Base-by-base conservation (phyloP, 2,888 invertebrate genomes). In the Chymomyza caudatula region DNA sequence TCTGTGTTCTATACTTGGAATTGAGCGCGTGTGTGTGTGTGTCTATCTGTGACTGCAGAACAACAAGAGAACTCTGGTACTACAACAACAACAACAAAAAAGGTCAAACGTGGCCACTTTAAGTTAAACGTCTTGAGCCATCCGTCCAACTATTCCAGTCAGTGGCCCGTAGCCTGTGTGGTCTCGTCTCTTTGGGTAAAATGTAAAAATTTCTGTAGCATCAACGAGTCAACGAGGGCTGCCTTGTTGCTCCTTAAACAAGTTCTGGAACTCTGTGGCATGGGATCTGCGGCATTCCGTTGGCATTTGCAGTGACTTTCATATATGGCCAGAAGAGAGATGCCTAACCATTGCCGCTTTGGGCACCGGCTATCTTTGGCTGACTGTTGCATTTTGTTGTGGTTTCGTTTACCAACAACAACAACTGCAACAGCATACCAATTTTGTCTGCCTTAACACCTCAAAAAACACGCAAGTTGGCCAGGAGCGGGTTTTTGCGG, bases 51-150 rank as follows among this genome's bases (percentile, higher is more conserved):
- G 51, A 67, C 60, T 68, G 65, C 65, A 29, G 25, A 54, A 15
- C 42, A 64, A 61, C 56, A 53, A 53, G 11, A 37, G 8, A 29
- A 29, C 5, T 29, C 11, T 29, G 29, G 4, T 29, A 29, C 11
- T 51, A 49, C 47, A 57, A 19, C 19, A 61, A 54, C 49, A 55
- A 11, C 57, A 20, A 13, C 63, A 53, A 78, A 78, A 84, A 86
- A 84, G 86, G 86, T 84, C 82, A 86, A 82, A 73, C 85, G 77
- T 81, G 85, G 86, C 82, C 86, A 86, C 86, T 86, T 82, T 69
- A 74, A 49, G 42, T 17, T 15, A n/a, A 25, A 53, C 25, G n/a
- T 3, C 53, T n/a, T 23, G 13, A n/a, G 25, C 53, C 13, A 53
- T 25, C 53, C 13, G 25, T 25, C 22, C 53, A 4, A 53, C 23